These are phyloP conservation scores for Phenganax marumi DNA, from an alignment of 92 coral and sea anemone genomes.

Conservation along the genomic window DNA sequence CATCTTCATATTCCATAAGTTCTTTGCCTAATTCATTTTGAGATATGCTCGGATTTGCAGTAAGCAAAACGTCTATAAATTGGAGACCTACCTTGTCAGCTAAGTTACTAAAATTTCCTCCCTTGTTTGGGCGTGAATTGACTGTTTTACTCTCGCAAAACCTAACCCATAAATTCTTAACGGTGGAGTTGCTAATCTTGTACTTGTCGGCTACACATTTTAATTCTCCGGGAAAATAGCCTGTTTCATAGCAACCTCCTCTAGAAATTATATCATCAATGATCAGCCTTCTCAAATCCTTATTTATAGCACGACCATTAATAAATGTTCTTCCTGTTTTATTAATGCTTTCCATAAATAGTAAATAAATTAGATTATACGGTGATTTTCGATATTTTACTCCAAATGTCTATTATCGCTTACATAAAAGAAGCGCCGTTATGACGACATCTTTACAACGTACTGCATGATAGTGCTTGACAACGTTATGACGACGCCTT, in stretches of 20 bases:
- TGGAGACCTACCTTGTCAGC: slow-evolving; percentile 6
- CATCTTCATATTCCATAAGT: slow-evolving; percentile 35
- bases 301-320: background rate
- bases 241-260: background rate
- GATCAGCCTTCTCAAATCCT: background rate
- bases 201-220: slow-evolving; percentile 9
- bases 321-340: too few species aligned
- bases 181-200: slow-evolving; percentile 4
- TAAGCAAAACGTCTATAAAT: slow-evolving; percentile 34
- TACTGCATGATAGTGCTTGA: too few species aligned
- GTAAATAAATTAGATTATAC: too few species aligned
- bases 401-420: too few species aligned
- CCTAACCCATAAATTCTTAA: slow-evolving; percentile 12
- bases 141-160: slow-evolving; percentile 4
- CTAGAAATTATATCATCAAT: background rate
- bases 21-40: slow-evolving; percentile 30
- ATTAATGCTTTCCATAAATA: too few species aligned
- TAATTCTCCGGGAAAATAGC: slow-evolving; percentile 14
- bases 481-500: too few species aligned
- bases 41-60: slow-evolving; percentile 44
- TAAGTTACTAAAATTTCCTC: background rate
- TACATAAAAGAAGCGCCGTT: too few species aligned
- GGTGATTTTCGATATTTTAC: too few species aligned
- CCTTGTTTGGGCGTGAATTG: slow-evolving; percentile 13
- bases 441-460: too few species aligned